Evolutionary conservation across 2,113 vertebrate genomes (phyloP).

Genomic region (Sterrhoptilus dennistouni): DNA sequence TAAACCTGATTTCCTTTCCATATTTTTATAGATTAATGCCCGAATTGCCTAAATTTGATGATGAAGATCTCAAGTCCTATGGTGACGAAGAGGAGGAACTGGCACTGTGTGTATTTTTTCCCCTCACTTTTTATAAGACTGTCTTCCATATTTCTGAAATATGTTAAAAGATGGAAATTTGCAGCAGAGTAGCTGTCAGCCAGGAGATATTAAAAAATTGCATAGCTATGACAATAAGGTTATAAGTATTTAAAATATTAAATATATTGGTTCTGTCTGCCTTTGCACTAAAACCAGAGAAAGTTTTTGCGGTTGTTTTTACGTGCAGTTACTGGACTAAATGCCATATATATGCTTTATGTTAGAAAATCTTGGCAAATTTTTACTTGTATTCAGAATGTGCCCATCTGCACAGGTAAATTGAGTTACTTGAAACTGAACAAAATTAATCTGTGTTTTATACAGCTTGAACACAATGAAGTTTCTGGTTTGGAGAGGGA

Average conservation of each 20-base stretch:
- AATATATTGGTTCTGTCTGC: neutral
- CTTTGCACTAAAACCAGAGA: neutral
- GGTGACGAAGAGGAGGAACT: conserved; percentile 90
- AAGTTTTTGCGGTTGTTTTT: neutral
- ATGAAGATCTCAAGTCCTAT: conserved; percentile 83
- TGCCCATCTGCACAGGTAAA: neutral
- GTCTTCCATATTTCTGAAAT: neutral
- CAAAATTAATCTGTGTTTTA: neutral
- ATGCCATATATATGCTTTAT: neutral
- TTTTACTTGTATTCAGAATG: neutral
- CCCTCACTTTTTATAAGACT: neutral
- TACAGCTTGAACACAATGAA: neutral
- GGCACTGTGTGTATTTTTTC: conserved; percentile 81
- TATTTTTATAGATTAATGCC: conserved; percentile 85
- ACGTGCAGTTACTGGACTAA: neutral
- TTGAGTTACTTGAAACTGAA: neutral
- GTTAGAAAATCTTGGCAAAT: neutral
- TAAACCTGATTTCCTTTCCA: neutral
- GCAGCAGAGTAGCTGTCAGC: neutral
- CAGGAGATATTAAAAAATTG: neutral
- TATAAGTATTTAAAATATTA: neutral
- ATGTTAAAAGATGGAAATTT: neutral
- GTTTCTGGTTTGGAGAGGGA: neutral
- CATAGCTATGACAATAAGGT: neutral
- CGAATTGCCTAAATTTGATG: conserved; percentile 88